These are phyloP conservation scores for Sipha flava DNA, from an alignment of 1,140 invertebrate genomes.

Conservation along the genomic window DNA sequence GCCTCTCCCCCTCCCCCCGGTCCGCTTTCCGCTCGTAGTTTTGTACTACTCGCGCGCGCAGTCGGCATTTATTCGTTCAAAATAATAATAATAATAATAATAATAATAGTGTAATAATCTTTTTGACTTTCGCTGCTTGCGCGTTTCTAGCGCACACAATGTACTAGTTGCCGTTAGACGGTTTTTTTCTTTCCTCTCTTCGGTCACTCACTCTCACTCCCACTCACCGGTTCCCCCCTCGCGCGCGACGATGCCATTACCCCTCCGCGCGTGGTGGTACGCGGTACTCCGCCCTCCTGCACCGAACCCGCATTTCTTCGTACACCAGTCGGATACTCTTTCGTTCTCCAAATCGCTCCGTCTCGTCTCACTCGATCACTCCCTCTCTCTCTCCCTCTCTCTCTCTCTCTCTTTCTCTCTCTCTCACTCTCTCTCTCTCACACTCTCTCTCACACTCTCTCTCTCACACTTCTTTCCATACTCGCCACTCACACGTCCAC, in stretches of 20 bases:
- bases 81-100: background rate
- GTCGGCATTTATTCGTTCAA: background rate
- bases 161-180: slow-evolving; percentile 9
- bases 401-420: background rate
- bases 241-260: too few relatives aligned
- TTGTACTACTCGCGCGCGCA: background rate
- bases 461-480: background rate
- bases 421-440: background rate
- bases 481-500: background rate
- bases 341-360: too few relatives aligned
- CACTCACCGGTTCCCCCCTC: too few relatives aligned
- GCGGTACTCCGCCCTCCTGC: too few relatives aligned
- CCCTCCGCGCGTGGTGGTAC: too few relatives aligned
- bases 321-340: too few relatives aligned
- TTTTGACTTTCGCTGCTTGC: slow-evolving; percentile 25
- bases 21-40: background rate
- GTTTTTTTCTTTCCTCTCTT: background rate
- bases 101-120: too few relatives aligned
- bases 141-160: background rate
- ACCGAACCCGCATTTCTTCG: too few relatives aligned
- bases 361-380: background rate
- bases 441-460: background rate
- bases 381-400: background rate
- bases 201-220: background rate
- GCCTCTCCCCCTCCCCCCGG: background rate